These are phyloP conservation scores for Gallinago undulata DNA, from an alignment of 2,113 vertebrate genomes.

Conservation along the genomic window DNA sequence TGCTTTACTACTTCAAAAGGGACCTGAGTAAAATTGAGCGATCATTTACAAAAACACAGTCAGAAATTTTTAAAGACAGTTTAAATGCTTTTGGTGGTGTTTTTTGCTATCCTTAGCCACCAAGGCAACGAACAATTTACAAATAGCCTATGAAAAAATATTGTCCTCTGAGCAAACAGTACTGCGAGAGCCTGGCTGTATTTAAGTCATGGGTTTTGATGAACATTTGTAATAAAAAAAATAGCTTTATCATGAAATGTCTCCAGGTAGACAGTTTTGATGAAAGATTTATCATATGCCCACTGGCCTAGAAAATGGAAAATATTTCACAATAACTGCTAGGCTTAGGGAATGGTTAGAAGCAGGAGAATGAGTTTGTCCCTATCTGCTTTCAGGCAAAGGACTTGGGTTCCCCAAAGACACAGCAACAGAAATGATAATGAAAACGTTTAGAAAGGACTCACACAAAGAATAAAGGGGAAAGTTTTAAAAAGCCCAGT, in stretches of 20 bases:
- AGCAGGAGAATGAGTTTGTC: not conserved
- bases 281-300: not conserved
- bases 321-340: not conserved
- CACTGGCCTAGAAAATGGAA: not conserved
- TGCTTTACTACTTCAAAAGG: not conserved
- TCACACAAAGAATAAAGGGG: not conserved
- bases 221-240: not conserved
- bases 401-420: not conserved
- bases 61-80: not conserved
- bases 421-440: not conserved
- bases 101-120: not conserved
- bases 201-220: not conserved
- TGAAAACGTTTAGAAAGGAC: not conserved
- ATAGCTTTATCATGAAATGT: not conserved
- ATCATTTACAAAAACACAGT: not conserved
- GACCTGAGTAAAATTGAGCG: not conserved
- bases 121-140: not conserved
- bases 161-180: not conserved
- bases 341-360: not conserved
- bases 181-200: not conserved
- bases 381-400: not conserved
- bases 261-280: not conserved
- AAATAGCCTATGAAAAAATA: not conserved
- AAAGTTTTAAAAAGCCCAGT: not conserved
- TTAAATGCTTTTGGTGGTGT: not conserved